Base-by-base conservation (phyloP, 2,797 vertebrate species). In the Huso huso region DNA sequence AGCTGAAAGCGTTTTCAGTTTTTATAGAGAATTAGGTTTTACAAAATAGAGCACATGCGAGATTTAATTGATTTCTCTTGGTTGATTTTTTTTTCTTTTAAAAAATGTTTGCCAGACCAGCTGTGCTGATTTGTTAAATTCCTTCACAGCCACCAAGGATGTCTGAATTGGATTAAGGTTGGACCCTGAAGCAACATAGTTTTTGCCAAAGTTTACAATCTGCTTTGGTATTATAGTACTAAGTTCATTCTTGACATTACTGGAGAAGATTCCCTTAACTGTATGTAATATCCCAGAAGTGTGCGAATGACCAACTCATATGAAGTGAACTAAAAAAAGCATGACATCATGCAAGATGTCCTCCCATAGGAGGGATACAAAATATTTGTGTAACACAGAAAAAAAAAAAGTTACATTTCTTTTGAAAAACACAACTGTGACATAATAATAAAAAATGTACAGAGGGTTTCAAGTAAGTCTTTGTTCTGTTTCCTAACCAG, bases 291-390 rank as follows among this genome's bases (percentile, higher is more conserved):
- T 62, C 61, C 15, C 15, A 23, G 10, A 6, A n/a, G 52, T 55
- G 9, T 15, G 23, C 10, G 18, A 23, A 62, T 9, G 10, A 48
- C 23, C 61, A 62, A 23, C 18, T 23, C 61, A 62, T 62, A 48
- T 62, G 61, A 7, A 62, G 18, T 62, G 18, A 62, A 62, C 23
- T 62, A 62, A 62, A 48, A 48, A 12, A 60, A 37, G n/a, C n/a
- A 62, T 62, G 6, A 62, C 61, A 62, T 62, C 61, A 62, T 62
- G 61, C 8, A 37, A 9, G 18, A 48, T 18, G 15, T 37, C 13
- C 13, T 23, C 9, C 6, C 9, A 48, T n/a, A 37, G 18, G 13
- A 23, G 11, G 8, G 11, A 37, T 3, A 9, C 6, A 62, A 62
- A n/a, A 48, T 58, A 58, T 58, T 15, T 7, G 9, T 37, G 23